Evolutionary conservation across 30 jellyfish, hydroid and myxozoan genomes (phyloP), one percentile per base, ranked within the genome.

Genomic region (Cassiopea xamachana): DNA sequence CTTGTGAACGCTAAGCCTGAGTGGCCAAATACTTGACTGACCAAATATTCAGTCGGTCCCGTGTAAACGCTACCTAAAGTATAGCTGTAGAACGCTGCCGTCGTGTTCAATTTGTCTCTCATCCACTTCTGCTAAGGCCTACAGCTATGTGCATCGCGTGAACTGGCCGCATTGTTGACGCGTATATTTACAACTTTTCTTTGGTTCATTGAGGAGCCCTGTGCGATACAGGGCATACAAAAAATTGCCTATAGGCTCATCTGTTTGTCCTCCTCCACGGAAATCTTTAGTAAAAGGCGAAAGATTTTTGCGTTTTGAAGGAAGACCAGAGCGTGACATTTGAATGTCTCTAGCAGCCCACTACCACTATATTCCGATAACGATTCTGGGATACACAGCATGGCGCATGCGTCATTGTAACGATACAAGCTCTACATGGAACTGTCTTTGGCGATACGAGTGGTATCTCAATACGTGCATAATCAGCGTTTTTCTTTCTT

Each of bases 181-280:
- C 39, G 39, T 27, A 27, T 0, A 27, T 27, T 27, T 27, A 27
- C 39, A 27, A 0, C 64, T 3, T 55, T 55, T 55, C 7, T 10
- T 55, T 55, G 7, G 7, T 6, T 10, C 12, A 3, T 10, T 55
- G 10, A 55, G 12, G 64, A n/a, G 80, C 88, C 88, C 88, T 45
- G 19, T 1, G 73, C 0, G 1, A 6, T 14, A 64, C 17, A n/a
- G 88, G 88, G 88, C 77, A 51, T 1, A 7, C 76, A 43, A 79
- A 79, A 79, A 79, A 79, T 60, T 79, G 88, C 88, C 88, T 79
- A 79, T 76, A 71, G 51, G 80, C 80, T 71, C 80, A 71, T 71
- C 80, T 6, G 15, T n/a, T n/a, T 76, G 85, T 79, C 88, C 88
- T 79, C 88, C 88, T 79, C 88, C 88, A 79, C 88, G 88, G 88